Evolutionary conservation across 2,888 invertebrate species (phyloP).

Genomic region (Stratiomys singularior): DNA sequence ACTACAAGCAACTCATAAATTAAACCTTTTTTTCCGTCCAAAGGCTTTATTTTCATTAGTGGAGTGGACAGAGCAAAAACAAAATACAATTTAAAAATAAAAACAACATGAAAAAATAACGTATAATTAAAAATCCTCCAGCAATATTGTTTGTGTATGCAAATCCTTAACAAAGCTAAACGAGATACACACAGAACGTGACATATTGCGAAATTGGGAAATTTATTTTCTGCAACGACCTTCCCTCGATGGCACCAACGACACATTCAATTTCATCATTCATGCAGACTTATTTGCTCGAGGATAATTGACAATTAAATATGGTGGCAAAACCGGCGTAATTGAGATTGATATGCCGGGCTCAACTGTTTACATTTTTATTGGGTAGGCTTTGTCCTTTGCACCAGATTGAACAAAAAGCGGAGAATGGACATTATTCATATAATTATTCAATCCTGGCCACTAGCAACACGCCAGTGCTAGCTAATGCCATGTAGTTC

Average conservation of each 20-base stretch:
- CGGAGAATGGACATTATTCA: too few species aligned
- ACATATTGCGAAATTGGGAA: conserved; percentile 34
- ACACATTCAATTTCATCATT: neutral
- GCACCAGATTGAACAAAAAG: too few species aligned
- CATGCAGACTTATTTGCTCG: conserved; percentile 4
- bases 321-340: conserved; percentile 4
- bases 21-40: too few species aligned
- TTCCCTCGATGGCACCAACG: too few species aligned
- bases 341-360: conserved; percentile 21
- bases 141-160: neutral
- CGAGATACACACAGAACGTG: conserved; percentile 25
- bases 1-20: too few species aligned
- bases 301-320: conserved; percentile 45
- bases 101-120: conserved; percentile 1
- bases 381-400: too few species aligned
- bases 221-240: conserved; percentile 11
- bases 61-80: too few species aligned
- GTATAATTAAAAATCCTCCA: conserved; percentile 14
- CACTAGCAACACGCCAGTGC: too few species aligned
- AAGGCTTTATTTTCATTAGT: too few species aligned
- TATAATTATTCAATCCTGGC: too few species aligned
- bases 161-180: conserved; percentile 11
- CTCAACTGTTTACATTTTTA: too few species aligned
- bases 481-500: too few species aligned
- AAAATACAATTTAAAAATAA: conserved; percentile 13